Conservation (phyloP, 2,888 invertebrate genomes). For the Drosophila robusta region DNA sequence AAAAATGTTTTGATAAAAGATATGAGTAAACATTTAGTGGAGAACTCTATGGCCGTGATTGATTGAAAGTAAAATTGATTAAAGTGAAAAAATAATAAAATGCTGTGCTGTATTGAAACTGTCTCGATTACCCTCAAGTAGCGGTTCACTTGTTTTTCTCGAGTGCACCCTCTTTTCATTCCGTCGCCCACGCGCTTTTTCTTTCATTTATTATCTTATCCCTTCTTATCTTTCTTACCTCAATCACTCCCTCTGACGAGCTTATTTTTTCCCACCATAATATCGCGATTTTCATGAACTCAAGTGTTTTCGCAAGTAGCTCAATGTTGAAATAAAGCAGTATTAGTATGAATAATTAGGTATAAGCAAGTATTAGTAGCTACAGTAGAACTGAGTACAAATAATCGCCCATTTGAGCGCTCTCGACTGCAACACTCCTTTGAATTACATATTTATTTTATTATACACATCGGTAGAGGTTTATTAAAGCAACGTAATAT, state of each 20-base stretch:
- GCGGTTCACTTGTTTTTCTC: no score
- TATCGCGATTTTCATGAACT: background rate
- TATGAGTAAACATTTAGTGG: constrained; percentile 23
- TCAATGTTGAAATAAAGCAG: no score
- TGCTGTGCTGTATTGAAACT: background rate
- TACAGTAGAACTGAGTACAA: no score
- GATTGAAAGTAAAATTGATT: constrained; percentile 1
- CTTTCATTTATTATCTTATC: background rate
- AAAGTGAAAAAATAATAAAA: background rate
- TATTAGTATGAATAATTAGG: background rate
- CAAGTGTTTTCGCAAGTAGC: no score
- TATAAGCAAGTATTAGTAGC: background rate
- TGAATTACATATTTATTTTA: background rate
- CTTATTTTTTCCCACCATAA: background rate
- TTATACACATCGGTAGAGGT: background rate
- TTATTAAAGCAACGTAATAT: background rate
- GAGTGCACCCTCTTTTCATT: background rate
- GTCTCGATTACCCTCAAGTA: no score
- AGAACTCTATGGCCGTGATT: background rate
- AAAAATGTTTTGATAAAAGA: constrained; percentile 32
- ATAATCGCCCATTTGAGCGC: background rate
- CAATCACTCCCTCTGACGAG: no score
- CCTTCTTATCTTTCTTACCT: background rate
- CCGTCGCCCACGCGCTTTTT: no score
- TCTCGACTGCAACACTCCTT: background rate